Evolutionary conservation across 2,113 vertebrate species (phyloP), one percentile per base, ranked within the genome.

Genomic region (Hemiprocne comata): DNA sequence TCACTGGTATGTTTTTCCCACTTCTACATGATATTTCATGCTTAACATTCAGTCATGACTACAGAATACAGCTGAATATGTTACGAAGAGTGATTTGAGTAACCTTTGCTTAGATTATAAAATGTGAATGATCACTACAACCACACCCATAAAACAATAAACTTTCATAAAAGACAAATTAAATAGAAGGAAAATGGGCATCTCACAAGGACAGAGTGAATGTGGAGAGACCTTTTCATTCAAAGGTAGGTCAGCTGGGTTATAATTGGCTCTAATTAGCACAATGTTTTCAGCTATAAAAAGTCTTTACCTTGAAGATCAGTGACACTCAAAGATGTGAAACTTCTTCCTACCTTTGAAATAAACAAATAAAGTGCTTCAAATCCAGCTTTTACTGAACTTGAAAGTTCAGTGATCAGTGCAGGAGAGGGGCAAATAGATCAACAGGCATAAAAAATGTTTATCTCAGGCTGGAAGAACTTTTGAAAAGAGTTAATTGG

Each of bases 241-340:
- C 24, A n/a, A 34, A 55, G 64, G 9, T 61, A 25, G 80, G 44
- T 93, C 87, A 88, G 21, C 48, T 95, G 17, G 7, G 64, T 91
- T 94, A 62, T 93, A 89, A 66, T 86, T 95, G 33, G 24, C 46
- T 93, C 34, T 97, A 91, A 94, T 96, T 95, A 94, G 48, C 31
- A 19, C 38, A 38, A 36, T 66, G 3, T 91, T 21, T 83, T 85
- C 24, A 38, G 31, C 74, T 93, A 31, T 89, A 90, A 79, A 71
- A 94, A 57, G 67, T 60, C 29, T 81, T 89, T 90, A 70, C 40
- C 34, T 78, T 90, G 55, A 74, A 93, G 64, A 48, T 91, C 58
- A 50, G 9, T 94, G 66, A 46, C 1, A 5, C 62, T 90, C 5
- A 13, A 81, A 67, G 62, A 83, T 69, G 7, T 44, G 26, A 46